Percentiles rank a stretch among this genome's conserved stretches.
Conservation (phyloP, 1,140 invertebrate genomes). For the Littorina saxatilis region DNA sequence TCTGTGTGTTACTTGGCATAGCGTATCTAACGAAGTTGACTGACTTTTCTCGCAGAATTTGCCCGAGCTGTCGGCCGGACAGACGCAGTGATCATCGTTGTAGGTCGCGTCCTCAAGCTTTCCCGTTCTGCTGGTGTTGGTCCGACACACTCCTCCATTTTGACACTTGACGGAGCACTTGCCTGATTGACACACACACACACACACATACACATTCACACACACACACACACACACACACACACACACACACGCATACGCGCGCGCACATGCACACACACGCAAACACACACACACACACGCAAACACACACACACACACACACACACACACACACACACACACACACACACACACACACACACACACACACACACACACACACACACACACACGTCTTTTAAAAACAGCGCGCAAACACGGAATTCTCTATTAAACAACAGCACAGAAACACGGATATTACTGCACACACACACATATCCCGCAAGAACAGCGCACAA, state of each 20-base stretch:
- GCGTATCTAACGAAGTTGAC: background rate
- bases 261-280: background rate
- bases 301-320: no score
- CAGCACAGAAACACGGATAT: background rate
- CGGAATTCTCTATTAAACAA: no score
- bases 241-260: background rate
- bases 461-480: background rate
- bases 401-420: background rate
- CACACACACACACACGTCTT: background rate
- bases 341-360: background rate
- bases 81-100: conserved; percentile 28
- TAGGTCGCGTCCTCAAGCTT: background rate
- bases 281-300: no score
- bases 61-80: background rate
- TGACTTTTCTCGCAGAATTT: conserved; percentile 22
- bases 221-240: background rate
- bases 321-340: conserved; percentile 1
- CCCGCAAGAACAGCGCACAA: background rate
- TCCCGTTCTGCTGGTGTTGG: background rate
- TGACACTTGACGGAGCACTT: conserved; percentile 7
- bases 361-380: background rate
- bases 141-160: conserved; percentile 7
- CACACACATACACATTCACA: background rate
- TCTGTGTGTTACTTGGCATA: no score
- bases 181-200: background rate